These are phyloP conservation scores for Sturnira hondurensis DNA, from an alignment of 2,113 vertebrate species.

Conservation along the genomic window DNA sequence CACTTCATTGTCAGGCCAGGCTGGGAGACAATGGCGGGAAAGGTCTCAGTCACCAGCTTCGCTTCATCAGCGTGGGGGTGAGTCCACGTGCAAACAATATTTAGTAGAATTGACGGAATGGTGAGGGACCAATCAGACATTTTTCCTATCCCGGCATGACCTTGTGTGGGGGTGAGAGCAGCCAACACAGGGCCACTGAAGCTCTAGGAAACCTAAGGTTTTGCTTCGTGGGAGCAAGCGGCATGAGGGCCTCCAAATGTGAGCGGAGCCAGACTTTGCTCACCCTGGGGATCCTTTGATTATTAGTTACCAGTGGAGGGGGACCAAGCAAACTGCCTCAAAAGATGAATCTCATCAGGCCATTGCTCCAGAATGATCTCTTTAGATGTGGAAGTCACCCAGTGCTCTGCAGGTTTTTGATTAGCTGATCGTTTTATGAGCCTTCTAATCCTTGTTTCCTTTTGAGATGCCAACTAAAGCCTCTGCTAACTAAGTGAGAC, in stretches of 20 bases:
- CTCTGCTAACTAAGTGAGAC: neutral
- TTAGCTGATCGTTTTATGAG: neutral
- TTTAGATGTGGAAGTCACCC: neutral
- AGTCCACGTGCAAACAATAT: neutral
- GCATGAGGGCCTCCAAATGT: neutral
- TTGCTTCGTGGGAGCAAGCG: neutral
- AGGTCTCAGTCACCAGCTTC: neutral
- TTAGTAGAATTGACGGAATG: neutral
- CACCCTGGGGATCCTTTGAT: neutral
- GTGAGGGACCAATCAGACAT: neutral
- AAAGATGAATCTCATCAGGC: neutral
- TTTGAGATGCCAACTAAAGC: neutral
- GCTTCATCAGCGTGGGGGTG: neutral
- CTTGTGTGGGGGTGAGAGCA: rapidly evolving
- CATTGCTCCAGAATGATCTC: neutral
- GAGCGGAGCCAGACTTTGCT: neutral
- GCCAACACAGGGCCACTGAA: rapidly evolving
- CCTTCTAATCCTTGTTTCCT: neutral
- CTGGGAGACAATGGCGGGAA: neutral
- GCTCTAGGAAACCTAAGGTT: neutral
- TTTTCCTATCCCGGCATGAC: neutral
- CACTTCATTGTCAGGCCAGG: neutral
- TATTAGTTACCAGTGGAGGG: neutral
- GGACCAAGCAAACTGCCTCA: neutral
- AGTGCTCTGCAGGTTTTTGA: neutral